These are phyloP conservation scores for Coreius guichenoti DNA, from an alignment of 2,797 vertebrate genomes.

Conservation along the genomic window DNA sequence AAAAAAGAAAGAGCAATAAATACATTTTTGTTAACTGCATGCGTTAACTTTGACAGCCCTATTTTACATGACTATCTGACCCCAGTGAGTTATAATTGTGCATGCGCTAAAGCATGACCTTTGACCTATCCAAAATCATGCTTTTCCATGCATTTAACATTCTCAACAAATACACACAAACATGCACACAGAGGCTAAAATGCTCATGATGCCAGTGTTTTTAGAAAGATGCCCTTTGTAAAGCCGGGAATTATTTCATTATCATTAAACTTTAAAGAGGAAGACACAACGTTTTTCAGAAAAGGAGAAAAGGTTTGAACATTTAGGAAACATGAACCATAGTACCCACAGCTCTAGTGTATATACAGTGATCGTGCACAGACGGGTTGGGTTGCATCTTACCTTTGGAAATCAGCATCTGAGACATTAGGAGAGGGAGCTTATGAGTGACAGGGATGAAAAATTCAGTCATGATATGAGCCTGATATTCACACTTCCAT, in stretches of 20 bases:
- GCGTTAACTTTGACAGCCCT: neutral
- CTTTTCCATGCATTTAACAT: constrained; percentile 49
- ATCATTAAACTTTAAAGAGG: neutral
- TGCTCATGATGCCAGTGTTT: neutral
- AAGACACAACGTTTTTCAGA: neutral
- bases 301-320: neutral
- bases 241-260: neutral
- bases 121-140: constrained; percentile 17
- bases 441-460: constrained; percentile 86
- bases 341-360: constrained; percentile 9
- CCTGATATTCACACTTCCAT: constrained; percentile 69
- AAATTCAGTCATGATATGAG: constrained; percentile 84
- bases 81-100: neutral
- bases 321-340: constrained; percentile 30
- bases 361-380: constrained; percentile 38
- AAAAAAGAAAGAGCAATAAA: neutral
- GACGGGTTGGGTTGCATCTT: constrained; percentile 74
- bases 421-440: constrained; percentile 96
- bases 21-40: neutral
- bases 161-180: constrained; percentile 38
- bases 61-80: neutral
- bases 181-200: constrained; percentile 41
- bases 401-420: constrained; percentile 94
- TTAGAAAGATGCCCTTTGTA: constrained; percentile 1
- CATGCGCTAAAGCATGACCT: neutral